A percentile compares a stretch with the other conserved stretches of the same genome.
phyloP scores from a whole-genome alignment of 2,113 vertebrate species.

The Sinocyclocheilus rhinocerous region DNA sequence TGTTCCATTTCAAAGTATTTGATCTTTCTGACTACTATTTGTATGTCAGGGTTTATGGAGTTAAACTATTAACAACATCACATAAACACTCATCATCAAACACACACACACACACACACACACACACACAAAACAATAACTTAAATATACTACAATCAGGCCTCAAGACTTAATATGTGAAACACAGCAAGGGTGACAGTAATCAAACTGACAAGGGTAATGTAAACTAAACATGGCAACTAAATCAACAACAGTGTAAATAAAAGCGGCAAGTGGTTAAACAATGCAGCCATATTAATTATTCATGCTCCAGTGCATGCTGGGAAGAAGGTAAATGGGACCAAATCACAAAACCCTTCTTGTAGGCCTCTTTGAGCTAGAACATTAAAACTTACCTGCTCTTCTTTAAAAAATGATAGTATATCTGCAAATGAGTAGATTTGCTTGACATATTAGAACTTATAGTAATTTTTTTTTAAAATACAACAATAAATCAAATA shows the following conservation, averaged over 20 bases:
- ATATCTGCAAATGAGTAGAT: not conserved
- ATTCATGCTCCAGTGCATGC: slow-evolving; percentile 4
- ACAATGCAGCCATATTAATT: slow-evolving; percentile 9
- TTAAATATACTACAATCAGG: not conserved
- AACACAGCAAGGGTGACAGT: not conserved
- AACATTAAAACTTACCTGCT: not conserved
- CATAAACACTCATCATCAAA: not conserved
- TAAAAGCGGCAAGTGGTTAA: not conserved
- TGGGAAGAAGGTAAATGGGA: not conserved
- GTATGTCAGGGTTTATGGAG: not conserved
- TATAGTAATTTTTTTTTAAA: too few species aligned
- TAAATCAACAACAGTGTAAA: slow-evolving; percentile 19
- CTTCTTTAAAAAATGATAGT: not conserved
- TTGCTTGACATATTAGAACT: not conserved
- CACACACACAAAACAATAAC: not conserved
- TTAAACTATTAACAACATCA: not conserved
- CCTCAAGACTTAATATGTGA: not conserved
- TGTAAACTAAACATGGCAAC: not conserved
- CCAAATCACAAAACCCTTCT: not conserved
- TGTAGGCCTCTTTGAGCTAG: not conserved
- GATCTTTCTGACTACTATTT: not conserved
- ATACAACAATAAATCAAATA: not conserved
- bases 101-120: too few species aligned
- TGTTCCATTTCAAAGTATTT: not conserved
- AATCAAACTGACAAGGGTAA: not conserved